Evolutionary conservation across 2,113 vertebrate genomes (phyloP), one percentile per base, ranked within the genome.

Genomic region (Cinclus cinclus): DNA sequence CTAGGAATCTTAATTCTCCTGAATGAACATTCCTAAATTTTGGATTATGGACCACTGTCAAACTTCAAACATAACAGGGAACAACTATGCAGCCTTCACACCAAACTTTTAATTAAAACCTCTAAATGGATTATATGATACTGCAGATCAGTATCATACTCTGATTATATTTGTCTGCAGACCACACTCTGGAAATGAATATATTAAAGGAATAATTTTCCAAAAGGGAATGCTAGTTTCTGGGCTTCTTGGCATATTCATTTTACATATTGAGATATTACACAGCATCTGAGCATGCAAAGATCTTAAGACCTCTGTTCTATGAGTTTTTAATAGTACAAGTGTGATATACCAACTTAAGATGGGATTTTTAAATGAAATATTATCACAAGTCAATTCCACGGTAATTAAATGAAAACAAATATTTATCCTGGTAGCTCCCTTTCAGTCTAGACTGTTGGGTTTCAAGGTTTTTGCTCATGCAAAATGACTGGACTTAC

Each of bases 61-160:
- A 84, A 87, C 55, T 89, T 94, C 69, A 74, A 83, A 93, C 4
- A 1, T 55, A 86, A 80, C 8, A 90, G 63, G 18, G 83, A 94
- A 86, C 46, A 19, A 90, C 80, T 81, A 55, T 2, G 39, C 47
- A 89, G 80, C 71, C 76, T 90, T 94, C 73, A 63, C 64, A 94
- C 44, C 52, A 89, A 78, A 89, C 76, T 94, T 96, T 83, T 95
- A 96, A 96, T 93, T 96, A 94, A 94, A 94, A 67, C 9, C 19
- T 69, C 52, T 55, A 78, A 94, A 83, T 60, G 56, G 60, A 81
- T 89, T 79, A 94, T 81, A 81, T 8, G 86, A 81, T 93, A 60
- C 33, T 89, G 64, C 80, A 96, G 89, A 95, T 89, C 44, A 41
- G 60, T 93, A 94, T 92, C 90, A 81, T 33, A 47, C 25, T 27